Percentiles rank a stretch among this genome's conserved stretches.
Conservation (phyloP, 2,888 invertebrate genomes). For the Ceramica pisi region DNA sequence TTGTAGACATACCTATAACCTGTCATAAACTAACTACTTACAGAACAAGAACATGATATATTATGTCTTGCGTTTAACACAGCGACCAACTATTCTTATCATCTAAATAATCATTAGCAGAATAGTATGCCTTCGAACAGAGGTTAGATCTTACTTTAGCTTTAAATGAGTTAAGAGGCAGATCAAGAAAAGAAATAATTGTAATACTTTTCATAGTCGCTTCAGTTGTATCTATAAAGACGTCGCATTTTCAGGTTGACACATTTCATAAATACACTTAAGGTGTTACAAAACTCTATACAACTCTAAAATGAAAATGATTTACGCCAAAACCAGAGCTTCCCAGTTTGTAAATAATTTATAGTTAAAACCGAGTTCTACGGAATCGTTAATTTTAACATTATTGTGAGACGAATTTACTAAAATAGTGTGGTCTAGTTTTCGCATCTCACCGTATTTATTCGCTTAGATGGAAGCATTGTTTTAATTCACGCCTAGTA, state of each 20-base stretch:
- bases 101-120: too few species aligned
- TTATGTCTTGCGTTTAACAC: too few species aligned
- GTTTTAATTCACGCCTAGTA: slow-evolving; percentile 9
- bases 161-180: too few species aligned
- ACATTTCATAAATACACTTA: not conserved
- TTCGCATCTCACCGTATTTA: not conserved
- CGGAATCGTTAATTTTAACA: slow-evolving; percentile 13
- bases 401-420: not conserved
- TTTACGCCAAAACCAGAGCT: not conserved
- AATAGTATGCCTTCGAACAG: too few species aligned
- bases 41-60: too few species aligned
- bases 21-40: too few species aligned
- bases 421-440: not conserved
- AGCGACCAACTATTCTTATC: too few species aligned
- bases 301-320: not conserved
- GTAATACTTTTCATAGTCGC: too few species aligned
- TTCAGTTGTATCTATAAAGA: too few species aligned
- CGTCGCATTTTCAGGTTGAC: not conserved
- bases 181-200: too few species aligned
- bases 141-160: too few species aligned
- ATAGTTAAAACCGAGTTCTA: not conserved
- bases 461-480: not conserved
- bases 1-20: too few species aligned
- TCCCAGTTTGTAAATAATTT: not conserved
- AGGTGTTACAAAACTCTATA: not conserved